Evolutionary conservation across 2,888 invertebrate species (phyloP).

Genomic region (Microplitis manilae): DNA sequence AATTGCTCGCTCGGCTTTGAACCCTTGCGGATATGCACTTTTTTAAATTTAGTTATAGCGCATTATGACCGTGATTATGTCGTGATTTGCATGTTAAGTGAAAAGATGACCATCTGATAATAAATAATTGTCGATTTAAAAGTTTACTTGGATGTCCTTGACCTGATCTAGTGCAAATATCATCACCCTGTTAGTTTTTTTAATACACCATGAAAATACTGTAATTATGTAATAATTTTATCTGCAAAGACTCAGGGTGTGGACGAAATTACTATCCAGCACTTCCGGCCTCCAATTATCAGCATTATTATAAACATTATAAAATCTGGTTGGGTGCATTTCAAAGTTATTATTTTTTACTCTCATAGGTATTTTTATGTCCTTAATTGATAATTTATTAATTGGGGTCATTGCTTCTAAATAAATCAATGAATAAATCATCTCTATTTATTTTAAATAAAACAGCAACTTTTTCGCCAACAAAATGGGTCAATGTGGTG

Average conservation of each 20-base stretch:
- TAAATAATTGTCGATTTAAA: too few relatives aligned
- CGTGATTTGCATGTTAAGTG: too few relatives aligned
- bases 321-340: not conserved
- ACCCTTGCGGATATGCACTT: constrained; percentile 23
- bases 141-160: not conserved
- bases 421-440: not conserved
- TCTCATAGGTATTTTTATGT: not conserved
- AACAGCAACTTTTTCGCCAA: constrained; percentile 26
- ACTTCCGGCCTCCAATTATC: constrained; percentile 17
- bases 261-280: constrained; percentile 25
- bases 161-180: not conserved
- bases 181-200: constrained; percentile 47
- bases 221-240: constrained; percentile 56
- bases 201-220: constrained; percentile 64
- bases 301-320: constrained; percentile 12
- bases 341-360: too few relatives aligned
- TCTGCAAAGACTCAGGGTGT: constrained; percentile 25
- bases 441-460: not conserved
- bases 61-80: too few relatives aligned
- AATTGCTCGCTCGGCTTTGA: constrained; percentile 56
- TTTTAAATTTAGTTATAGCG: not conserved
- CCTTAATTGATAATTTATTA: not conserved
- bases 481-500: constrained; percentile 28
- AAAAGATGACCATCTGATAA: too few relatives aligned
- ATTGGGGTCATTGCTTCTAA: not conserved